phyloP scores from a whole-genome alignment of 2,113 vertebrate species.

The Hippocampus comes region DNA sequence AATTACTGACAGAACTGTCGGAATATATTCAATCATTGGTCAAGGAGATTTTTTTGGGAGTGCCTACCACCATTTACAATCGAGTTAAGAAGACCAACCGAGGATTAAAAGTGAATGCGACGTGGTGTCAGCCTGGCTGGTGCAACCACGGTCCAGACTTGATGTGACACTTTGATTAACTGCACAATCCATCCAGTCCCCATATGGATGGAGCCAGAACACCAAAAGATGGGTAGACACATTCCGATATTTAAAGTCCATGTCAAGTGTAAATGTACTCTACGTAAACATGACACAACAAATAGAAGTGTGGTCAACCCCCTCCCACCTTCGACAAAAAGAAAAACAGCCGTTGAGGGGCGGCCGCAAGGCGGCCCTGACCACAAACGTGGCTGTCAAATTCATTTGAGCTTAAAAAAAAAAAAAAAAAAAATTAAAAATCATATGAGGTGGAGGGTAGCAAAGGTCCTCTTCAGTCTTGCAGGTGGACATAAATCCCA shows the following conservation, averaged over 20 bases:
- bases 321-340: too few relatives aligned
- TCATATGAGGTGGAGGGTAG: too few relatives aligned
- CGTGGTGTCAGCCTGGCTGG: background rate
- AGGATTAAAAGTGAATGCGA: background rate
- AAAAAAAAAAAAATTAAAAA: too few relatives aligned
- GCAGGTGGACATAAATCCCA: background rate
- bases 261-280: background rate
- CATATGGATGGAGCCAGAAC: slow-evolving; percentile 2
- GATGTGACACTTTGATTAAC: slow-evolving; percentile 57
- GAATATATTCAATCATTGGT: background rate
- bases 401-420: too few relatives aligned
- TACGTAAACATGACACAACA: too few relatives aligned
- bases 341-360: too few relatives aligned
- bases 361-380: too few relatives aligned
- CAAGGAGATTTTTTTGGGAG: background rate
- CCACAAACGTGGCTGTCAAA: too few relatives aligned
- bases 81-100: background rate
- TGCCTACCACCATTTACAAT: background rate
- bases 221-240: background rate
- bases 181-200: slow-evolving; percentile 18
- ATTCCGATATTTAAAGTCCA: background rate
- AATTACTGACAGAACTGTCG: background rate
- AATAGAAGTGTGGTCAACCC: too few relatives aligned
- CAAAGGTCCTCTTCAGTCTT: background rate
- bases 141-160: slow-evolving; percentile 8